Base-by-base conservation (phyloP, 1,140 invertebrate genomes). In the Drosophila tristis region DNA sequence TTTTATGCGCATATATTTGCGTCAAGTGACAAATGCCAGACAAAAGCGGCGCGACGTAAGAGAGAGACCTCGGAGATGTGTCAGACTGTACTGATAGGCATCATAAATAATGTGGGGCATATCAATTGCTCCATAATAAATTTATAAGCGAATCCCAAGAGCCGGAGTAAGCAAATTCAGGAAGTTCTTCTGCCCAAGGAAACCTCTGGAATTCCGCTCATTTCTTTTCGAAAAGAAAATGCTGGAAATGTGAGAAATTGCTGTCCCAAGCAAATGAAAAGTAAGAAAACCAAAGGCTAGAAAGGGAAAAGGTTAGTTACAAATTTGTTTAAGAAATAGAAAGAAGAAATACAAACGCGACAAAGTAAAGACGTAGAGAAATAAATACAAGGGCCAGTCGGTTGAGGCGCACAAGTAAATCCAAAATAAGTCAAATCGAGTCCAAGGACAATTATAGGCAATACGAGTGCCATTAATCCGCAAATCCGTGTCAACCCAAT, bases 61-160 rank as follows among this genome's bases (percentile, higher is more conserved):
- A 6, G 45, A 5, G 9, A 4, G 8, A n/a, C n/a, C 8, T 9
- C 3, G 35, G 9, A 35, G 45, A 61, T 72, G 59, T 60, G 74
- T 67, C 80, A 55, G 62, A 31, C 57, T 70, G 45, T 29, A 45
- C 47, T 60, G 64, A 71, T 79, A 67, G 57, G 64, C 42, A 71
- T 79, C 80, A 84, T 82, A 84, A 84, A 82, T 82, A 84, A 84
- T 75, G 72, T 44, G 35, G 9, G 71, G 65, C 65, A 76, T 79
- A 84, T 84, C 80, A 67, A 75, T 75, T 58, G 47, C 58, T 51
- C 50, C 47, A 59, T 67, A 71, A 84, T 75, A 84, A 84, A 84
- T 84, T 84, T 76, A 79, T 79, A 84, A 79, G 50, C 25, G 20
- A 62, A 44, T 59, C 55, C 42, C 61, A 35, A 42, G 49, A 62